A percentile compares a stretch with the other conserved stretches of the same genome.
Evolutionary conservation across 53 echinoderm and acorn worm genomes (phyloP).

Genomic region (Apostichopus leukothele): DNA sequence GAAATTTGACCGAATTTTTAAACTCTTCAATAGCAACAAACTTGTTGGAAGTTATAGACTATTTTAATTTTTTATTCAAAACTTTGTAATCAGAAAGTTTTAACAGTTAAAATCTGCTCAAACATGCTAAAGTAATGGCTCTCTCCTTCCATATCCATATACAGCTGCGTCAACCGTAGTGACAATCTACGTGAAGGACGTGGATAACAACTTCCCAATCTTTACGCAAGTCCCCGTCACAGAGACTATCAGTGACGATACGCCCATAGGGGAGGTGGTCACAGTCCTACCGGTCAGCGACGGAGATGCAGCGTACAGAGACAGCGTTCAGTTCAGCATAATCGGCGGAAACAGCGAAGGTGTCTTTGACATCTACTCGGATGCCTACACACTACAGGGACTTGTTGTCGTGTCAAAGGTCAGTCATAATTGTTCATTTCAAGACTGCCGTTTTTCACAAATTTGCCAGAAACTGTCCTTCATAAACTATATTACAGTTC

Average conservation of each 20-base stretch:
- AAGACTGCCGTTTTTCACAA: too few species aligned
- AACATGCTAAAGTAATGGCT: too few species aligned
- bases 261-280: conserved; percentile 59
- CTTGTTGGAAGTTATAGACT: too few species aligned
- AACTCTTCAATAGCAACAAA: too few species aligned
- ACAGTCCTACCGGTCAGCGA: conserved; percentile 61
- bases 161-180: conserved; percentile 55
- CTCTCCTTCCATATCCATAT: not conserved
- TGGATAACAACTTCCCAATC: conserved; percentile 62
- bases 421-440: not conserved
- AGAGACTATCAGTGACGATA: conserved; percentile 48
- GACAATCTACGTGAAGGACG: conserved; percentile 66
- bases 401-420: conserved; percentile 48
- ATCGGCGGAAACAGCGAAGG: conserved; percentile 47
- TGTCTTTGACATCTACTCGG: conserved; percentile 65
- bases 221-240: not conserved
- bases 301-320: conserved; percentile 61
- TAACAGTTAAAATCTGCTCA: too few species aligned
- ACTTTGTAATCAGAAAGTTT: too few species aligned
- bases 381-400: conserved; percentile 67
- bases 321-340: conserved; percentile 65
- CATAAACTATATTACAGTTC: too few species aligned
- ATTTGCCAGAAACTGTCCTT: too few species aligned
- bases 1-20: too few species aligned
- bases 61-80: too few species aligned